A percentile compares a stretch with the other conserved stretches of the same genome.
Evolutionary conservation across 2,888 invertebrate genomes (phyloP).

Genomic region (Thecocarcelia acutangulata): DNA sequence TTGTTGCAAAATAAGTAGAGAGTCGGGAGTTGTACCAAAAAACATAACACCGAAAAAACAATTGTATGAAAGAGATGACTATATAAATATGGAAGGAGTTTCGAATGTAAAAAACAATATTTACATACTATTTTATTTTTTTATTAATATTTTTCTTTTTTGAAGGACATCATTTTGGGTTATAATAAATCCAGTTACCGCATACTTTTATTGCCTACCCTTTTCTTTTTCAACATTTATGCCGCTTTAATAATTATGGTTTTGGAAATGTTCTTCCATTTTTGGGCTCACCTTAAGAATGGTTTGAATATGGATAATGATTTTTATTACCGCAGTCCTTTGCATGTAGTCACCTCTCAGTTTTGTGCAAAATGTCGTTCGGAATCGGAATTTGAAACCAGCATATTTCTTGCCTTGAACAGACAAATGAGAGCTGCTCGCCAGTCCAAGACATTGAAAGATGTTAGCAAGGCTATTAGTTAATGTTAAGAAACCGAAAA

Average conservation of each 20-base stretch:
- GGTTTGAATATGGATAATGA: constrained; percentile 83
- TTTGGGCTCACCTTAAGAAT: constrained; percentile 87
- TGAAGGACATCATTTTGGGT: constrained; percentile 79
- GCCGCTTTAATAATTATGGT: constrained; percentile 82
- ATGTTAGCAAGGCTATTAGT: constrained; percentile 78
- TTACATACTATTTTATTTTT: neutral
- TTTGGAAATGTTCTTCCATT: constrained; percentile 85
- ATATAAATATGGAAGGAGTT: constrained; percentile 78
- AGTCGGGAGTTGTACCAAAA: constrained; percentile 18
- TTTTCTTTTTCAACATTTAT: constrained; percentile 84
- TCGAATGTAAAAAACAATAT: constrained; percentile 73
- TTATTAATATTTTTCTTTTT: neutral
- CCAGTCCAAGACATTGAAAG: constrained; percentile 76
- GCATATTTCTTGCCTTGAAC: constrained; percentile 81
- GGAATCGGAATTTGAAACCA: constrained; percentile 84
- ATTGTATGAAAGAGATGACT: constrained; percentile 76
- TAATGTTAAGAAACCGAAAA: constrained; percentile 58
- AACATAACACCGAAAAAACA: constrained; percentile 57
- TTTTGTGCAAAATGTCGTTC: constrained; percentile 87
- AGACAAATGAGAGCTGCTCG: constrained; percentile 84
- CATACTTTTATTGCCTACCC: constrained; percentile 84
- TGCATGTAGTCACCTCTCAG: constrained; percentile 86
- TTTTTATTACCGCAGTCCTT: constrained; percentile 86
- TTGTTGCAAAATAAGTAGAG: constrained; percentile 43
- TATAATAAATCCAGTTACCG: constrained; percentile 81